phyloP scores from a whole-genome alignment of 2,888 invertebrate genomes.

The Cheilosia urbana region DNA sequence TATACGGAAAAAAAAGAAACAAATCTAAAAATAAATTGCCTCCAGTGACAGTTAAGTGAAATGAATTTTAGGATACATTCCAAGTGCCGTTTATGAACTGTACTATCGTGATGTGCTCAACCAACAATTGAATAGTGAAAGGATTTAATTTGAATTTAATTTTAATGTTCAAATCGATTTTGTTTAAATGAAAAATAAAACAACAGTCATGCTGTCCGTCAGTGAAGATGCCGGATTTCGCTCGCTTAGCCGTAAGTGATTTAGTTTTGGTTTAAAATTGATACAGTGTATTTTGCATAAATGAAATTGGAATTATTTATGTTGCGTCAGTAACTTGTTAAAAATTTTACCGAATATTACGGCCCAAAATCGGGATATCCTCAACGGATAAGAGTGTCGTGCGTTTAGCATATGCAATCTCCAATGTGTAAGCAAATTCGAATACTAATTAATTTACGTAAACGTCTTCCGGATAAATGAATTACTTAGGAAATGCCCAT shows the following conservation, averaged over 20 bases:
- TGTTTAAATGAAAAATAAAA: conserved; percentile 64
- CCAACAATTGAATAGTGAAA: conserved; percentile 39
- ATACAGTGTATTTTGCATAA: conserved; percentile 2
- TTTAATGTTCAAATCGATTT: conserved; percentile 16
- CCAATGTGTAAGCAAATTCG: background rate
- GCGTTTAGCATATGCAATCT: too few species aligned
- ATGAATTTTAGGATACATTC: conserved; percentile 37
- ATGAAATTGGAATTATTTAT: background rate
- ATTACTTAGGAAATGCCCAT: too few species aligned
- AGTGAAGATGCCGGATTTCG: conserved; percentile 84
- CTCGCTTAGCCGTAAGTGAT: conserved; percentile 84
- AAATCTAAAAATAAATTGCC: conserved; percentile 74
- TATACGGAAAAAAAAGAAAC: conserved; percentile 31
- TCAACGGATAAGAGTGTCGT: conserved; percentile 3
- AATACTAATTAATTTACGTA: too few species aligned
- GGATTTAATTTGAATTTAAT: conserved; percentile 36
- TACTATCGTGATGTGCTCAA: conserved; percentile 50
- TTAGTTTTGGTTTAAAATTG: conserved; percentile 3
- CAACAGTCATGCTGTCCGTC: conserved; percentile 81
- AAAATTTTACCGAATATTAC: background rate
- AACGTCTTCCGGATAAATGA: too few species aligned
- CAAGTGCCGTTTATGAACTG: conserved; percentile 8
- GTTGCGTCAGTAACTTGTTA: background rate
- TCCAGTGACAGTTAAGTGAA: conserved; percentile 28
- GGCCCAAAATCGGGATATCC: background rate